Percentiles rank a stretch among this genome's conserved stretches.
These are phyloP conservation scores for Procambarus clarkii DNA, from an alignment of 1,140 invertebrate genomes.

Conservation along the genomic window DNA sequence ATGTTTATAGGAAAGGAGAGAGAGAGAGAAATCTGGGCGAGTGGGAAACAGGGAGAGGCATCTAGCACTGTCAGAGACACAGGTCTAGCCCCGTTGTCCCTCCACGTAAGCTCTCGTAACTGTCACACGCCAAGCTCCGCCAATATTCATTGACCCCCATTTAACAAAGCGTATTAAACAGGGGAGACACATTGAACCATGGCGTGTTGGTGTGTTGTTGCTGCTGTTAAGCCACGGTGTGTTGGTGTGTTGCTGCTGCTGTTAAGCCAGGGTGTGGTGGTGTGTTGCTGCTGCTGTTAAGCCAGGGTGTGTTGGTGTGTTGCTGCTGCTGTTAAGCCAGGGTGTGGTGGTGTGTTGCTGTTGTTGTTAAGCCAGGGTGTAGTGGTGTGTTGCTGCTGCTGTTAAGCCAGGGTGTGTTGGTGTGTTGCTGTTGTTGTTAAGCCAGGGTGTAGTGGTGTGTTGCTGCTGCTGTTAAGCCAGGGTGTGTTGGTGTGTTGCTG, in stretches of 20 bases:
- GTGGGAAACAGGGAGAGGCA: not conserved
- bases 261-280: too few species aligned
- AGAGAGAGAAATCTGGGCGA: not conserved
- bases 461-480: too few species aligned
- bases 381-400: too few species aligned
- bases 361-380: too few species aligned
- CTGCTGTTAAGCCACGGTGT: not conserved
- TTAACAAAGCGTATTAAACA: constrained; percentile 54
- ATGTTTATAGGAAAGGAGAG: not conserved
- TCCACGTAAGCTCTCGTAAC: constrained; percentile 27
- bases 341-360: too few species aligned
- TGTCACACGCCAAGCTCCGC: constrained; percentile 33
- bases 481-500: not conserved
- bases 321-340: too few species aligned
- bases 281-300: too few species aligned
- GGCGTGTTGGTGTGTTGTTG: too few species aligned
- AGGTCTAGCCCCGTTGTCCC: not conserved
- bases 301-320: too few species aligned
- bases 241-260: not conserved
- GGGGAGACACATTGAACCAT: constrained; percentile 21
- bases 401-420: too few species aligned
- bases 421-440: not conserved
- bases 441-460: not conserved
- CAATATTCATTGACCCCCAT: constrained; percentile 54
- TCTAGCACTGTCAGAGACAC: constrained; percentile 28